Conservation (phyloP, 2,113 vertebrate genomes). For the Herpetotheres cachinnans region DNA sequence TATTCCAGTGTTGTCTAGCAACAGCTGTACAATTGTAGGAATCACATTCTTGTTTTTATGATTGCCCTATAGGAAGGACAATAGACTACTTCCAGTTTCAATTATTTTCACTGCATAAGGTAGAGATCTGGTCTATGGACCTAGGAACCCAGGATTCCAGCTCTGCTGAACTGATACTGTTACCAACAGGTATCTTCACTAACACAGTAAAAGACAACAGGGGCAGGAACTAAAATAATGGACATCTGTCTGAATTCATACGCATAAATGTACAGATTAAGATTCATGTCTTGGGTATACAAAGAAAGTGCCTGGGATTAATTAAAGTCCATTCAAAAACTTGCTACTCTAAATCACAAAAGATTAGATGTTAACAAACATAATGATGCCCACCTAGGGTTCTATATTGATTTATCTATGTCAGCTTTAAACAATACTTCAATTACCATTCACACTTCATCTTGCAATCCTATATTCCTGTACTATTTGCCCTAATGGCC, state of each 20-base stretch:
- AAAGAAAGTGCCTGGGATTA: background rate
- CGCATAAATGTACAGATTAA: background rate
- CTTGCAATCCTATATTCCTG: background rate
- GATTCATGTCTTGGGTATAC: background rate
- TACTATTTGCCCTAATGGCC: background rate
- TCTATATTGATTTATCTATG: background rate
- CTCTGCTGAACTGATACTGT: background rate
- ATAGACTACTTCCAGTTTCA: background rate
- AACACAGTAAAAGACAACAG: background rate
- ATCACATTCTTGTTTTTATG: background rate
- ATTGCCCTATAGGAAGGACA: background rate
- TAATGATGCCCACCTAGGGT: background rate
- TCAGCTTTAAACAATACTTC: background rate
- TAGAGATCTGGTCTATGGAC: background rate
- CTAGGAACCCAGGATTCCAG: background rate
- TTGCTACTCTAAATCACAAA: background rate
- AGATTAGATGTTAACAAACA: background rate
- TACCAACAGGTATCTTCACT: background rate
- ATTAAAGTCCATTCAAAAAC: background rate
- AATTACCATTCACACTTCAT: background rate
- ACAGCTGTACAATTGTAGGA: background rate
- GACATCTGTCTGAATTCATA: background rate
- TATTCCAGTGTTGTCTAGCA: conserved; percentile 10
- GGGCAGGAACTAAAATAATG: background rate
- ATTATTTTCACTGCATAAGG: background rate